Conservation (phyloP, 2,888 invertebrate genomes). For the Seladonia tumulorum region DNA sequence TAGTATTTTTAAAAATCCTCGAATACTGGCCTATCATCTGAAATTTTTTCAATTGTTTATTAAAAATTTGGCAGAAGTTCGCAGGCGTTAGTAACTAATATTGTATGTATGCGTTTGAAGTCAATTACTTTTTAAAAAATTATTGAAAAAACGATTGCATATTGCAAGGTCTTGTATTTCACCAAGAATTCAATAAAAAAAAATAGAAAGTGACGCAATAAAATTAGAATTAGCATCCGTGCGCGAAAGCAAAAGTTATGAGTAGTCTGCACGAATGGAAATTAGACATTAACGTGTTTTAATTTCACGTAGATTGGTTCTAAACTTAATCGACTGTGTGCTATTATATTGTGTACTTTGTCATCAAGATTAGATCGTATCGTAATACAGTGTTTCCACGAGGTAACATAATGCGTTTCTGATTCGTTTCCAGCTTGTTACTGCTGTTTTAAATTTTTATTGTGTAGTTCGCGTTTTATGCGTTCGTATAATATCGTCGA, state of each 20-base stretch:
- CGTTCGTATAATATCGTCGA: neutral
- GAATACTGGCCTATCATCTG: no score
- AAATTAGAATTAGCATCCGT: neutral
- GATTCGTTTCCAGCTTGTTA: neutral
- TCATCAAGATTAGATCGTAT: neutral
- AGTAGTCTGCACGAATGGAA: neutral
- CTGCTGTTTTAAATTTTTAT: neutral
- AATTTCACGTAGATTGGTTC: neutral
- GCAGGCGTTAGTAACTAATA: no score
- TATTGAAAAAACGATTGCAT: neutral
- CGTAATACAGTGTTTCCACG: neutral
- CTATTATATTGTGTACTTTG: constrained; percentile 2
- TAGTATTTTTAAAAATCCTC: no score
- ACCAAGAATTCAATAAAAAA: no score
- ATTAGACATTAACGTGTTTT: neutral
- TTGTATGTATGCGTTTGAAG: no score
- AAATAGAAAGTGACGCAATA: no score
- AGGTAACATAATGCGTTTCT: neutral
- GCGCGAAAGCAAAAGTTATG: neutral
- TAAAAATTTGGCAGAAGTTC: neutral
- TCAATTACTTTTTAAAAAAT: neutral
- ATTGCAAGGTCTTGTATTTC: no score
- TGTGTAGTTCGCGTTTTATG: constrained; percentile 3
- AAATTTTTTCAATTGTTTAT: no score
- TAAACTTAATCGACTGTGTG: neutral